These are phyloP conservation scores for Parauchenoglanis punctatus DNA, from an alignment of 2,797 vertebrate genomes.

Conservation along the genomic window DNA sequence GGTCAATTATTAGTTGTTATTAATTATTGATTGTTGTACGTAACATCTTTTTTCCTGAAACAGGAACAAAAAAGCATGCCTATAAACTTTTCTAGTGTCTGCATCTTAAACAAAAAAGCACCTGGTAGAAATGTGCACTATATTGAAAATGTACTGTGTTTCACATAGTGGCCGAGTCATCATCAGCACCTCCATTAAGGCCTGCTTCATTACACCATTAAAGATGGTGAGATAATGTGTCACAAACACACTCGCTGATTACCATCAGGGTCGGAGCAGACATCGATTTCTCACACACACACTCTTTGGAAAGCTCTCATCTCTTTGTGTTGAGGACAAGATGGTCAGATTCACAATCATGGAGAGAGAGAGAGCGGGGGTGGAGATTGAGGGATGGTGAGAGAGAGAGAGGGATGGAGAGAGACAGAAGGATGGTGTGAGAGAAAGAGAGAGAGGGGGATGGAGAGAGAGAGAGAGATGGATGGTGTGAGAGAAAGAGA, in stretches of 20 bases:
- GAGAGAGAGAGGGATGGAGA: background rate
- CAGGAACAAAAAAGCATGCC: background rate
- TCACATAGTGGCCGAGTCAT: background rate
- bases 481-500: background rate
- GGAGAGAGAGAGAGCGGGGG: background rate
- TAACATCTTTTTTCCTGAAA: slow-evolving; percentile 5
- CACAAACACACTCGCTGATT: slow-evolving; percentile 51
- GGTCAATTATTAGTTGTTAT: background rate
- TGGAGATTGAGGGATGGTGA: background rate
- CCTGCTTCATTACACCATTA: slow-evolving; percentile 51
- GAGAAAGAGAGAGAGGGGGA: background rate
- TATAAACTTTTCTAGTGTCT: background rate
- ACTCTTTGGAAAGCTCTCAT: slow-evolving; percentile 40
- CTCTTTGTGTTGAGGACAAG: slow-evolving; percentile 36
- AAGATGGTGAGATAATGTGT: slow-evolving; percentile 55
- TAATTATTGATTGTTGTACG: background rate
- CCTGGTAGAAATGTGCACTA: background rate
- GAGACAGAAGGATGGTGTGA: background rate
- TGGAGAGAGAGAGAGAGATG: background rate
- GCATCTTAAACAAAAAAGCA: background rate
- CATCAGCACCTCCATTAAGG: slow-evolving; percentile 45
- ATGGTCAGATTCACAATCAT: slow-evolving; percentile 16
- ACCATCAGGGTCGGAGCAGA: slow-evolving; percentile 42
- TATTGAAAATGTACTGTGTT: background rate
- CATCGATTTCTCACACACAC: slow-evolving; percentile 48